These are phyloP conservation scores for Colletes latitarsis DNA, from an alignment of 1,140 invertebrate genomes.

Conservation along the genomic window DNA sequence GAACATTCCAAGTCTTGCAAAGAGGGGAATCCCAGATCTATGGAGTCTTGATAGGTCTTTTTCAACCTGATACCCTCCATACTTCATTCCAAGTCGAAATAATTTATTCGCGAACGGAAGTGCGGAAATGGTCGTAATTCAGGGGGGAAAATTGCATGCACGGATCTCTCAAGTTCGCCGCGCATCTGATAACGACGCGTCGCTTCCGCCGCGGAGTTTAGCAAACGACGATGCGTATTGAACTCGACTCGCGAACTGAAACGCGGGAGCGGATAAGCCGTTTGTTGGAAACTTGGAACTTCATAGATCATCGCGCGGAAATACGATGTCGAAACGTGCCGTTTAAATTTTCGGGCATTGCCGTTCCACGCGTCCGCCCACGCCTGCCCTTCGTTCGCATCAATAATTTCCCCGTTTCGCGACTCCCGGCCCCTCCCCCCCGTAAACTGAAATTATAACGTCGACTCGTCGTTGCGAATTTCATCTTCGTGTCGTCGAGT, in stretches of 20 bases:
- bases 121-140: neutral
- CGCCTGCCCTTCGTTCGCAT: neutral
- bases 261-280: conserved; percentile 36
- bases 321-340: conserved; percentile 29
- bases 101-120: neutral
- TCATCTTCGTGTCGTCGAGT: conserved; percentile 16
- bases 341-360: conserved; percentile 3
- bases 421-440: neutral
- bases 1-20: no score
- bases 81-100: neutral
- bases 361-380: neutral
- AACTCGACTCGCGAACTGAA: neutral
- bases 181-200: neutral
- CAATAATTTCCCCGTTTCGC: neutral
- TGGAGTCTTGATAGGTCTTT: neutral
- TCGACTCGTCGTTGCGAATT: conserved; percentile 18
- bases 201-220: neutral
- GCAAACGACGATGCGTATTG: neutral
- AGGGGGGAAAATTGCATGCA: neutral
- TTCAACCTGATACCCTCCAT: neutral
- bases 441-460: conserved; percentile 29
- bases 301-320: conserved; percentile 55
- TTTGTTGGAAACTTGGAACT: conserved; percentile 43
- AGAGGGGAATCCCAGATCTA: no score
- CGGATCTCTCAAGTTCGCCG: neutral